Evolutionary conservation across 2,113 vertebrate species (phyloP).

Genomic region (Penelope pileata): DNA sequence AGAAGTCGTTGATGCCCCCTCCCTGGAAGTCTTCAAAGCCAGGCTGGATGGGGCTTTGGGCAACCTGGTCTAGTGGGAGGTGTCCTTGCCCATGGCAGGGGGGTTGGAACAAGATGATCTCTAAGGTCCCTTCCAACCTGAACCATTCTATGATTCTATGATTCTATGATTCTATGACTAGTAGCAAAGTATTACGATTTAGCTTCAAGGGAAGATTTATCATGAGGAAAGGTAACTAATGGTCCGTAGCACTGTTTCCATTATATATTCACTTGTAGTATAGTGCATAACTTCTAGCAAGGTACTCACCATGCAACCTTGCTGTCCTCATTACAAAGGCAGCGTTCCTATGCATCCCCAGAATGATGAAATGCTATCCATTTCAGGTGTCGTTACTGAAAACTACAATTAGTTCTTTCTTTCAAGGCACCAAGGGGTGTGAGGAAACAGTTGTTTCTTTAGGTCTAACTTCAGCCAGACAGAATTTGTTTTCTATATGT

Average conservation of each 20-base stretch:
- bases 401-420: neutral
- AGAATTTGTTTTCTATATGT: neutral
- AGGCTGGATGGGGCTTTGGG: no score
- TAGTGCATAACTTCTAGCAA: neutral
- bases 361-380: neutral
- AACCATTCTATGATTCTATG: no score
- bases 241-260: rapidly evolving
- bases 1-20: no score
- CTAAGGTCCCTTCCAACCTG: no score
- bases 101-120: no score
- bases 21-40: no score
- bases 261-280: neutral
- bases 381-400: neutral
- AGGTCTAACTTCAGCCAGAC: neutral
- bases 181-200: neutral
- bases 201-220: neutral
- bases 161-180: no score
- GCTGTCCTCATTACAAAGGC: neutral
- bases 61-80: no score
- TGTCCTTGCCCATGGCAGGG: no score
- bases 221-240: neutral
- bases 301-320: neutral
- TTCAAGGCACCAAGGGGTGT: neutral
- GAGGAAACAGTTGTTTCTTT: neutral
- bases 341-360: neutral